Conservation (phyloP, 2,888 invertebrate genomes). For the Clunio marinus region DNA sequence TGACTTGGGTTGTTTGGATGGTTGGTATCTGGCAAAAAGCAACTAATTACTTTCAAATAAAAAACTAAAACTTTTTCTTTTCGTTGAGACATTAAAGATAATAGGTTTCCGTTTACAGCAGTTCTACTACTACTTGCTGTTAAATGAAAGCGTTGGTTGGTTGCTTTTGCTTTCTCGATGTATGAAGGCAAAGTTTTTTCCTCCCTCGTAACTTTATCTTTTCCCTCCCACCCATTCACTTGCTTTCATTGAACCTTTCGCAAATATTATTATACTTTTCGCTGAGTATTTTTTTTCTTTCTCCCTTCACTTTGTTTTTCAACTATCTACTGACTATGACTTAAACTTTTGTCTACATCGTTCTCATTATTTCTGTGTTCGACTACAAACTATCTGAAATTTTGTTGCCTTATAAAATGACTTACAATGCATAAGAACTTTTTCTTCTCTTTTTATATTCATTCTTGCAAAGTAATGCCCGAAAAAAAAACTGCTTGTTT, state of each 20-base stretch:
- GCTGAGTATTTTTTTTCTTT: background rate
- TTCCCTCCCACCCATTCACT: background rate
- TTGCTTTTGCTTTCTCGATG: background rate
- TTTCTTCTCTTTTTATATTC: too few species aligned
- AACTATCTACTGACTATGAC: constrained; percentile 1
- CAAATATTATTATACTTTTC: too few species aligned
- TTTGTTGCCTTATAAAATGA: too few species aligned
- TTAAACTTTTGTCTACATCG: constrained; percentile 5
- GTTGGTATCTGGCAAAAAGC: background rate
- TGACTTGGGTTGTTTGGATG: too few species aligned
- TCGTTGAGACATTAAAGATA: constrained; percentile 34
- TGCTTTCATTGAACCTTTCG: background rate
- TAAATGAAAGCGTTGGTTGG: background rate
- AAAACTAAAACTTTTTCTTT: constrained; percentile 40
- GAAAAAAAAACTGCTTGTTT: too few species aligned
- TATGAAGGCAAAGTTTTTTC: constrained; percentile 5
- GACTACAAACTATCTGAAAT: background rate
- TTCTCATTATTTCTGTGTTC: background rate
- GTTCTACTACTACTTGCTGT: background rate
- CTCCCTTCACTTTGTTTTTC: background rate
- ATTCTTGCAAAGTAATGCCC: too few species aligned
- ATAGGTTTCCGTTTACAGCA: constrained; percentile 31
- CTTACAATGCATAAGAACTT: too few species aligned
- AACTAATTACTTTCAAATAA: constrained; percentile 40
- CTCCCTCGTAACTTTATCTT: too few species aligned